Evolutionary conservation across 2,888 invertebrate genomes (phyloP), one percentile per base, ranked within the genome.

Genomic region (Harpalus rubripes): DNA sequence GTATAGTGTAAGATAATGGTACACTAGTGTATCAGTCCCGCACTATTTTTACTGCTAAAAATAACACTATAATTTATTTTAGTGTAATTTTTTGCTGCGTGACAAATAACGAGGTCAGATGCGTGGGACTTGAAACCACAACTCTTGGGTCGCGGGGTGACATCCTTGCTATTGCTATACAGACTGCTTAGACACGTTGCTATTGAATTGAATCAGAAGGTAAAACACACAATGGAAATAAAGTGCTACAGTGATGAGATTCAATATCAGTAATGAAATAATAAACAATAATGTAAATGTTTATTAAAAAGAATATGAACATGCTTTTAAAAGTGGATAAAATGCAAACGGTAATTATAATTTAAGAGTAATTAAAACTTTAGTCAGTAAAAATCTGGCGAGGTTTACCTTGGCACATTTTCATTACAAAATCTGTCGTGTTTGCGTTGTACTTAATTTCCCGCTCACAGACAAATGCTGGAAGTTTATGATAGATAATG

Each of bases 401-500:
- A n/a, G 56, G 32, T 78, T 78, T 58, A 80, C 44, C 80, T 7
- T 8, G 41, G 78, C 80, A 41, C 80, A 80, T 80, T 80, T 80
- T 61, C 61, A 80, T 80, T 80, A 80, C 16, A 80, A 39, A 80
- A 80, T 80, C 80, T 80, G 80, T 80, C 80, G 61, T 41, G 61
- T 80, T 78, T 80, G 61, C 59, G 61, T 61, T 41, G 61, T 59
- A 80, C 61, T 61, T 61, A 80, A 80, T 80, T 80, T 80, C 18
- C 78, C 26, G 58, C 78, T 56, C 78, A 74, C 72, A 80, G 80
- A 61, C 59, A 80, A 80, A 80, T 61, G 80, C 26, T 61, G 41
- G 80, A 80, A 80, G 61, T 80, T 80, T 80, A 80, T 80, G 61
- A 80, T 80, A 80, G 80, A 80, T 80, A 80, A 80, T 80, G 80